Evolutionary conservation across 2,888 invertebrate species (phyloP).

Genomic region (Lomographa bimaculata): DNA sequence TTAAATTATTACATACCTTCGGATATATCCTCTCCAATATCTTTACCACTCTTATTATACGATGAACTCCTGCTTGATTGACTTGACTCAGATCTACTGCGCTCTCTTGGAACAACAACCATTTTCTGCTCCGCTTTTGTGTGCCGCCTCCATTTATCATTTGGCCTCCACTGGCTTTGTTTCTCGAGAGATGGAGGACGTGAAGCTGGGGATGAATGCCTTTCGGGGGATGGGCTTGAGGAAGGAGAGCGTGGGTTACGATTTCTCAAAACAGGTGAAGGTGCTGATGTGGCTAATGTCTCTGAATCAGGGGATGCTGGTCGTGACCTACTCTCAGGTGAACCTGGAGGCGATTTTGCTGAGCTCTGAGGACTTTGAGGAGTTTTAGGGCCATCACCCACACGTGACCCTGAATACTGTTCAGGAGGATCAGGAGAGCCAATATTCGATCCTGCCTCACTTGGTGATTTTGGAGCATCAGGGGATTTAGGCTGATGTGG

Average conservation of each 20-base stretch:
- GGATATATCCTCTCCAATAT: slow-evolving; percentile 85
- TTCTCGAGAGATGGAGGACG: slow-evolving; percentile 43
- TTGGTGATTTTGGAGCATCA: slow-evolving; percentile 73
- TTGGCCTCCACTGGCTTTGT: slow-evolving; percentile 67
- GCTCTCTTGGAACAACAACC: slow-evolving; percentile 52
- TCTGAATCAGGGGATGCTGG: slow-evolving; percentile 65
- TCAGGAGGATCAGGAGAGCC: slow-evolving; percentile 58
- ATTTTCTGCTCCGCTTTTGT: slow-evolving; percentile 78
- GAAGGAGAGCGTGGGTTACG: slow-evolving; percentile 50
- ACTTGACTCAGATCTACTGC: slow-evolving; percentile 74
- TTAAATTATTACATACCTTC: too few relatives aligned
- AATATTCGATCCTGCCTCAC: slow-evolving; percentile 55
- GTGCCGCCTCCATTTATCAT: slow-evolving; percentile 71
- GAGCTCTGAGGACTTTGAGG: slow-evolving; percentile 64
- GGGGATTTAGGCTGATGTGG: slow-evolving; percentile 71
- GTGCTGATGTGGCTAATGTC: slow-evolving; percentile 15
- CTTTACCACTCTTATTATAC: slow-evolving; percentile 70
- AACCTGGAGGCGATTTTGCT: slow-evolving; percentile 53
- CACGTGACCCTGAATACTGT: slow-evolving; percentile 52
- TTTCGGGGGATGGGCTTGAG: slow-evolving; percentile 64
- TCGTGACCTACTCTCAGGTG: slow-evolving; percentile 45
- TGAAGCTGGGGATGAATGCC: slow-evolving; percentile 57
- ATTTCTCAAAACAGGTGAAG: slow-evolving; percentile 55
- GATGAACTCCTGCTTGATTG: slow-evolving; percentile 72
- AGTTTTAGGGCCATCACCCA: slow-evolving; percentile 66